A percentile compares a stretch with the other conserved stretches of the same genome.
These are phyloP conservation scores for Melinopterus prodromus DNA, from an alignment of 2,888 invertebrate species.

Conservation along the genomic window DNA sequence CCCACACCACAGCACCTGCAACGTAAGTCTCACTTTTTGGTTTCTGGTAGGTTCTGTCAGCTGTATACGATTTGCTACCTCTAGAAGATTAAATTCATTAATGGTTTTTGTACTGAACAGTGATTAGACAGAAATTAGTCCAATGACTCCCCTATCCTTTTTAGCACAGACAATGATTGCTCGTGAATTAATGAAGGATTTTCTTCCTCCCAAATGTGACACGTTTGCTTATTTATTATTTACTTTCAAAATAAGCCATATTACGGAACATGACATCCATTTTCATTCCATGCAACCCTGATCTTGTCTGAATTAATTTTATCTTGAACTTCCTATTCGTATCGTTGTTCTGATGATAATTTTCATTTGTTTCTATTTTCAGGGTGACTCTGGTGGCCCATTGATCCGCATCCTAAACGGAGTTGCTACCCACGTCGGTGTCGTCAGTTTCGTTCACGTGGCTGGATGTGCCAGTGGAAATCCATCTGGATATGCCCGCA, in stretches of 20 bases:
- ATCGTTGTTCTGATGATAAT: neutral
- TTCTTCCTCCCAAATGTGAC: too few species aligned
- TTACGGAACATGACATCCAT: too few species aligned
- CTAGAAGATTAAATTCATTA: too few species aligned
- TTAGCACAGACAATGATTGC: too few species aligned
- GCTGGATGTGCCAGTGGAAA: constrained; percentile 49
- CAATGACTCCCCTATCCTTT: too few species aligned
- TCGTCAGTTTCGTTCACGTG: constrained; percentile 49
- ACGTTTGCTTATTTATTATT: too few species aligned
- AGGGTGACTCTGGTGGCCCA: constrained; percentile 55
- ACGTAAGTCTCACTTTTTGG: constrained; percentile 44
- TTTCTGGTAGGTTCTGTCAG: neutral
- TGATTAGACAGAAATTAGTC: too few species aligned
- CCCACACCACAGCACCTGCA: constrained; percentile 49
- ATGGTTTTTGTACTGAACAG: too few species aligned
- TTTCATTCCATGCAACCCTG: too few species aligned
- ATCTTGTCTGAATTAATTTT: neutral
- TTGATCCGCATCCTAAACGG: constrained; percentile 40
- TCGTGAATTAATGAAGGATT: too few species aligned
- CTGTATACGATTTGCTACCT: neutral
- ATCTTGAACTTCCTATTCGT: neutral
- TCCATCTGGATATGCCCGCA: constrained; percentile 51
- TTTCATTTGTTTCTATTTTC: constrained; percentile 23
- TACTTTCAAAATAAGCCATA: too few species aligned
- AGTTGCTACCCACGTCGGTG: constrained; percentile 46